Evolutionary conservation across 1,140 invertebrate species (phyloP).

Genomic region (Sipha flava): DNA sequence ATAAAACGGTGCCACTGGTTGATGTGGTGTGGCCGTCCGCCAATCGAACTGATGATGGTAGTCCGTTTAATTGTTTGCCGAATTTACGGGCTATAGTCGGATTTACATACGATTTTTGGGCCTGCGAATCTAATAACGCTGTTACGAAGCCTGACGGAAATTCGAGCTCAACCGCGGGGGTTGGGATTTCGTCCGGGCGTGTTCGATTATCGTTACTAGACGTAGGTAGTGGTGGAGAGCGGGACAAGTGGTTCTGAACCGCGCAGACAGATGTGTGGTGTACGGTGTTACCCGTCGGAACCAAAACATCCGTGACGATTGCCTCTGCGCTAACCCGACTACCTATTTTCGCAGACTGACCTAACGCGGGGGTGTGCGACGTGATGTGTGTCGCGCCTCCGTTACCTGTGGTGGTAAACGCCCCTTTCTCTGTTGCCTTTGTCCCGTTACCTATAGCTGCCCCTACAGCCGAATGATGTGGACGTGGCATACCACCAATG

Average conservation of each 20-base stretch:
- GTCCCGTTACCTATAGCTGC: not conserved
- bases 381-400: not conserved
- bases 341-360: not conserved
- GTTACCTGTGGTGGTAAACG: not conserved
- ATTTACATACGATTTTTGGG: not conserved
- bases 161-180: not conserved
- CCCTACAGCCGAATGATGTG: no score
- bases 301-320: not conserved
- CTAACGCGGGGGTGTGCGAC: no score
- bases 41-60: not conserved
- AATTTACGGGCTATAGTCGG: not conserved
- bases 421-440: not conserved
- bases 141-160: not conserved
- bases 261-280: not conserved
- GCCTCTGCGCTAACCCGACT: not conserved
- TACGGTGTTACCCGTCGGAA: not conserved
- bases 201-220: not conserved
- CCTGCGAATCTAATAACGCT: not conserved
- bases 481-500: no score
- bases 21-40: not conserved
- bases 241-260: not conserved
- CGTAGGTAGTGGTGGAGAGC: not conserved
- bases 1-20: not conserved
- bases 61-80: not conserved
- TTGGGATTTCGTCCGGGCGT: not conserved